Conservation (phyloP, 2,113 vertebrate genomes). For the Dicentrarchus labrax region DNA sequence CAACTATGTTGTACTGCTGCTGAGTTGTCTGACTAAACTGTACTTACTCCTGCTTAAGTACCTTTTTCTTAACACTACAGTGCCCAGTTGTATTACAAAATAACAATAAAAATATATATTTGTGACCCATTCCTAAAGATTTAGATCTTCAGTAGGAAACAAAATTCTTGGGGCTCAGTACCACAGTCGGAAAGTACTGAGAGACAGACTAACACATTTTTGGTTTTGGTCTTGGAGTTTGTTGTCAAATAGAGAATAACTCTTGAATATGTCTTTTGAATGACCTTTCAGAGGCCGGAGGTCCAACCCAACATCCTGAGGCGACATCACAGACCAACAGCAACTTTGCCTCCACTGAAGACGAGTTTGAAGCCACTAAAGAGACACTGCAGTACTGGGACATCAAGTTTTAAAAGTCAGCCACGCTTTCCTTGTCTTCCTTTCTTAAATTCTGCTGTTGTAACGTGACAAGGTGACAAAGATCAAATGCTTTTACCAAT, state of each 20-base stretch:
- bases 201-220: not conserved
- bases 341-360: slow-evolving; percentile 47
- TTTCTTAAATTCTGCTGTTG: slow-evolving; percentile 47
- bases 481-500: slow-evolving; percentile 65
- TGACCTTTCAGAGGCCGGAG: slow-evolving; percentile 56
- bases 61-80: no score
- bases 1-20: no score
- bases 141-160: no score
- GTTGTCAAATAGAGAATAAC: not conserved
- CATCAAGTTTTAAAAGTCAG: slow-evolving; percentile 75
- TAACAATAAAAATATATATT: no score
- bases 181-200: no score
- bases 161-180: no score
- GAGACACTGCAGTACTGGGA: slow-evolving; percentile 73
- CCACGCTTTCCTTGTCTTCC: slow-evolving; percentile 6
- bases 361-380: slow-evolving; percentile 62
- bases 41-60: no score
- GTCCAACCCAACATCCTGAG: slow-evolving; percentile 25
- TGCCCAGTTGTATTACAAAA: no score
- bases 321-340: slow-evolving; percentile 14
- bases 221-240: not conserved
- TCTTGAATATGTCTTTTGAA: not conserved
- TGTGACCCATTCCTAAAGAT: no score
- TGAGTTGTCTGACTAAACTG: no score
- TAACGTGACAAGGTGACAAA: slow-evolving; percentile 48